A percentile compares a stretch with the other conserved stretches of the same genome.
Evolutionary conservation across 2,113 vertebrate genomes (phyloP).

Genomic region (chimpanzee (Pan troglodytes)): DNA sequence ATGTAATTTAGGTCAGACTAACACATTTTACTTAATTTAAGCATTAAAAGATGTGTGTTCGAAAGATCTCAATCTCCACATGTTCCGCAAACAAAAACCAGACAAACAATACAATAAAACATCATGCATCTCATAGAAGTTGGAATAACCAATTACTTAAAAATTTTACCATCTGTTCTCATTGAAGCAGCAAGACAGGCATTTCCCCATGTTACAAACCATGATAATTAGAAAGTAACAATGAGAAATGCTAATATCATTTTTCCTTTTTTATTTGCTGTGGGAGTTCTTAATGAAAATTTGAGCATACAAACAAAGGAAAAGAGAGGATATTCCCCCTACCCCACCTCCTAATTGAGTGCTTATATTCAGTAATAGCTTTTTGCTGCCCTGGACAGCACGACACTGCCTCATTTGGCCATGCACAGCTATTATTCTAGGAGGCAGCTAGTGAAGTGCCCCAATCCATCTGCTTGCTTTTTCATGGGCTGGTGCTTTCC

Average conservation of each 20-base stretch:
- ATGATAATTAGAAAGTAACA: slow-evolving; percentile 66
- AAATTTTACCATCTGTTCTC: slow-evolving; percentile 82
- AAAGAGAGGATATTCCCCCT: background rate
- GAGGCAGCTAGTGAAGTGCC: slow-evolving; percentile 62
- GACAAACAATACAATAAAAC: slow-evolving; percentile 69
- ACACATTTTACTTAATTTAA: slow-evolving; percentile 45
- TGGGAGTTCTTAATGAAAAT: slow-evolving; percentile 68
- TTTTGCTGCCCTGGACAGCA: slow-evolving; percentile 67
- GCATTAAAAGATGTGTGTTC: slow-evolving; percentile 28
- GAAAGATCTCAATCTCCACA: slow-evolving; percentile 66
- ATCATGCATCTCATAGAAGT: slow-evolving; percentile 64
- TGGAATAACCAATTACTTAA: slow-evolving; percentile 77
- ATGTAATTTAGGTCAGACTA: slow-evolving; percentile 33
- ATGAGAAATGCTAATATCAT: slow-evolving; percentile 46
- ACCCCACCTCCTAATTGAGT: slow-evolving; percentile 54
- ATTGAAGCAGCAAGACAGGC: slow-evolving; percentile 72
- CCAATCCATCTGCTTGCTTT: slow-evolving; percentile 80
- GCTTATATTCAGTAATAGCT: slow-evolving; percentile 67
- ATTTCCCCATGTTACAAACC: slow-evolving; percentile 48
- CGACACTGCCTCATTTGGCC: slow-evolving; percentile 68
- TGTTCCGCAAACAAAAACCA: slow-evolving; percentile 64
- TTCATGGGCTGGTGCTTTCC: slow-evolving; percentile 79
- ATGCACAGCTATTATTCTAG: slow-evolving; percentile 68
- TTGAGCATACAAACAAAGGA: slow-evolving; percentile 40
- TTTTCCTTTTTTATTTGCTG: background rate